Percentiles rank a stretch among this genome's conserved stretches.
Evolutionary conservation across 2,113 vertebrate genomes (phyloP).

Genomic region (Antechinus stuartii): DNA sequence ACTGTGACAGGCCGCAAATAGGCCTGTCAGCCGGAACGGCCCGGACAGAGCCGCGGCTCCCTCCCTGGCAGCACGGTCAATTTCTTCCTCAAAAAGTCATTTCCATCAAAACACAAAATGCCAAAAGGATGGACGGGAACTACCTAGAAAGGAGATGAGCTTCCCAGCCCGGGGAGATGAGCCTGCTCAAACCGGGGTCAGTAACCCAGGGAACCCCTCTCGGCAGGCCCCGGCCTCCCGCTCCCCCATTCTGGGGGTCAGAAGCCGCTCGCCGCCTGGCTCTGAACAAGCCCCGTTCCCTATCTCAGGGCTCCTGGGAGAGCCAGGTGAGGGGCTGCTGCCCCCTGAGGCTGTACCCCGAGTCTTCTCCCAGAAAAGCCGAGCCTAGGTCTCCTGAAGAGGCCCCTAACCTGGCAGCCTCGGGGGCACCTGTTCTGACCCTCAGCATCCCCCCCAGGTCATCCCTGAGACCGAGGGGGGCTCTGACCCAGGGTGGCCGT

Average conservation of each 20-base stretch:
- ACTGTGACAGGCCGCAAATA: constrained; percentile 86
- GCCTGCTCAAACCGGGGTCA: not conserved
- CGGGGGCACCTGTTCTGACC: no score
- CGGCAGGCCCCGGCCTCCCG: no score
- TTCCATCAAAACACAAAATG: constrained; percentile 82
- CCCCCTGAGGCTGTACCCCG: not conserved
- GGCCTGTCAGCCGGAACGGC: constrained; percentile 81
- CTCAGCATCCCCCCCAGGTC: not conserved
- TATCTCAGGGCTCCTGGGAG: not conserved
- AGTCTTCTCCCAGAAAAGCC: not conserved
- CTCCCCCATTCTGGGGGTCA: no score
- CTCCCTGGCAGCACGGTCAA: constrained; percentile 80
- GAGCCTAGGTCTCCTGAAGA: no score
- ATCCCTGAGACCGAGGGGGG: not conserved
- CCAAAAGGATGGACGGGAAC: constrained; percentile 77
- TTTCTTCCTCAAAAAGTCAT: constrained; percentile 81
- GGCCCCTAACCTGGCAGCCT: no score
- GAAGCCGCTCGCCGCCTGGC: not conserved
- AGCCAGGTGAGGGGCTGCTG: not conserved
- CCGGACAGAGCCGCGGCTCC: constrained; percentile 80
- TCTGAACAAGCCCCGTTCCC: not conserved
- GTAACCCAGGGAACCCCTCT: not conserved
- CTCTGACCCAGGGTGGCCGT: no score
- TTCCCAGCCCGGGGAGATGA: not conserved
- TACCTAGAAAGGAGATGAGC: constrained; percentile 73